Base-by-base conservation (phyloP, 2,113 vertebrate genomes). In the Perccottus glenii region DNA sequence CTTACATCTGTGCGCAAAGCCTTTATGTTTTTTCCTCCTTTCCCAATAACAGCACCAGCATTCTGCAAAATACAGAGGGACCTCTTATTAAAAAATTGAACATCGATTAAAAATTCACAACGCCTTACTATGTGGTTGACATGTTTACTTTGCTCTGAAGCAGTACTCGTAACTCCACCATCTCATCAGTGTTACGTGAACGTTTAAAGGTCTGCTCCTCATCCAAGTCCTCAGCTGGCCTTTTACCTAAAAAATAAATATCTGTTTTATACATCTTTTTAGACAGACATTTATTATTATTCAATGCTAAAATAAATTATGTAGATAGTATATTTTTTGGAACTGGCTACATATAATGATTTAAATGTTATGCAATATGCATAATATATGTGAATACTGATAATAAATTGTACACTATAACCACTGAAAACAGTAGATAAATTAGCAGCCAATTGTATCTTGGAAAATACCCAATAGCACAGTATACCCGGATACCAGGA, bases 21-120 rank as follows among this genome's bases (percentile, higher is more conserved):
- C 91, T 99, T 99, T 93, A 98, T 99, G 90, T 99, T 99, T 94
- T 99, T 99, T 84, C 97, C 97, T 87, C 96, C 97, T 91, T 99
- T 99, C 83, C 97, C 97, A 84, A 99, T 99, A 82, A 98, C 97
- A 82, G 97, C 96, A 67, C 97, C 97, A 64, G 96, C 97, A 84
- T 99, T 98, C 97, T 99, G 87, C 74, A 62, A 38, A 44, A 70
- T 9, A 79, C 5, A 76, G 57, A 48, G 45, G 1, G 44, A 45
- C 44, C 52, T 43, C 40, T 73, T 55, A 64, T 5, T n/a, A n/a
- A 59, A 40, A 58, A 9, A 44, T 35, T 1, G 27, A 9, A n/a
- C n/a, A n/a, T n/a, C 14, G 35, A 11, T 11, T 55, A 9, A 46
- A 16, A 51, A 35, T 46, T 46, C 11, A 11, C 4, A 46, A 40